Evolutionary conservation across 2,888 invertebrate species (phyloP).

Genomic region (Coenonympha arcania): DNA sequence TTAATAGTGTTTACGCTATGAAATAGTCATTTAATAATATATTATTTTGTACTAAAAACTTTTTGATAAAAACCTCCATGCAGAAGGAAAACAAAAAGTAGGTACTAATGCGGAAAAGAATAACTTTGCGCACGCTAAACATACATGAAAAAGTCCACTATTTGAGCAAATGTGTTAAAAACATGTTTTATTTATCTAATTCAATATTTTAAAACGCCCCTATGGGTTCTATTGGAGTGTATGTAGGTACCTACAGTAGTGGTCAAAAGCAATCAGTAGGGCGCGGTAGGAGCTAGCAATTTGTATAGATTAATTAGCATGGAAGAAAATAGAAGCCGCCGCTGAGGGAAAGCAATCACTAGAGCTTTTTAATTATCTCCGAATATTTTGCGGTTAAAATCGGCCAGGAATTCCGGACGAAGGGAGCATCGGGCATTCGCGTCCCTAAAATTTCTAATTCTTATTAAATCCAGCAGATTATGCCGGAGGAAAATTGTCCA

Average conservation of each 20-base stretch:
- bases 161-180: no score
- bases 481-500: slow-evolving; percentile 3
- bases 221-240: no score
- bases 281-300: slow-evolving; percentile 46
- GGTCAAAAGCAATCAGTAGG: slow-evolving; percentile 50
- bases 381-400: slow-evolving; percentile 20
- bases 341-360: slow-evolving; percentile 29
- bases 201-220: slow-evolving; percentile 13
- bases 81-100: no score
- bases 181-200: no score
- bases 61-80: no score
- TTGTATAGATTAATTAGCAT: slow-evolving; percentile 59
- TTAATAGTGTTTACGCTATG: no score
- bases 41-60: no score
- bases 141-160: no score
- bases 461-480: slow-evolving; percentile 11
- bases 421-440: background rate
- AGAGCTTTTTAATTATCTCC: slow-evolving; percentile 26
- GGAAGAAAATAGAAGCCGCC: slow-evolving; percentile 23
- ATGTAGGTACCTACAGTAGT: no score
- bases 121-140: no score
- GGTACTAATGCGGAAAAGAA: no score
- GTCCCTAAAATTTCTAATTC: slow-evolving; percentile 15
- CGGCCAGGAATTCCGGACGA: slow-evolving; percentile 2
- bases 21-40: no score